Conservation (phyloP, 2,888 invertebrate species). For the Masnerella sp. region DNA sequence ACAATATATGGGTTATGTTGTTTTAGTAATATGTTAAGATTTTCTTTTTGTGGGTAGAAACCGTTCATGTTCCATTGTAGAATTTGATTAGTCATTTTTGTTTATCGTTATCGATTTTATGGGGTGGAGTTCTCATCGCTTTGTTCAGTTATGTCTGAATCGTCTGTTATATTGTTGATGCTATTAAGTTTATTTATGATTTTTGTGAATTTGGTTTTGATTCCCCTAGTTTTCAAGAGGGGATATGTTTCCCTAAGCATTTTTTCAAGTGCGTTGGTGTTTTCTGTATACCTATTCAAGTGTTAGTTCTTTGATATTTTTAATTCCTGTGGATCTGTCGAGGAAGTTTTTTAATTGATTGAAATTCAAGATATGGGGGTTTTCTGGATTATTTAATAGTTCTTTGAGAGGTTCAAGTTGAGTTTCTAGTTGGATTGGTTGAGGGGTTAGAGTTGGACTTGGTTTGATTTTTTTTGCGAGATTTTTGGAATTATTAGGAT, state of each 20-base stretch:
- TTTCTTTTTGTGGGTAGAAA: conserved; percentile 4
- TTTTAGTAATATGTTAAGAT: background rate
- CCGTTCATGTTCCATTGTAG: conserved; percentile 14
- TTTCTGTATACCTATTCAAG: conserved; percentile 3
- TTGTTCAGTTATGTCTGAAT: background rate
- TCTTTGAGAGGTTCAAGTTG: background rate
- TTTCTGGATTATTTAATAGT: background rate
- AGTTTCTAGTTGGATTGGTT: background rate
- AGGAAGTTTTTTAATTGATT: conserved; percentile 1
- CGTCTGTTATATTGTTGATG: background rate
- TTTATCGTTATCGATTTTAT: background rate
- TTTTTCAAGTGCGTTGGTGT: background rate
- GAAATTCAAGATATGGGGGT: background rate
- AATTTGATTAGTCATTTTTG: background rate
- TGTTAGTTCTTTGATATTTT: background rate
- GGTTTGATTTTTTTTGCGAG: background rate
- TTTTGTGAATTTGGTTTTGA: conserved; percentile 33
- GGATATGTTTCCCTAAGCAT: conserved; percentile 23
- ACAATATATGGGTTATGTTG: background rate
- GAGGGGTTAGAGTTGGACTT: background rate
- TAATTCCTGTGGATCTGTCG: background rate
- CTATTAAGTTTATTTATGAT: conserved; percentile 13
- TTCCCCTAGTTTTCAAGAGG: background rate
- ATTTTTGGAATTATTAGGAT: background rate
- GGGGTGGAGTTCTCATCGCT: background rate